phyloP scores from a whole-genome alignment of 2,888 invertebrate genomes.

The Adineta ricciae region DNA sequence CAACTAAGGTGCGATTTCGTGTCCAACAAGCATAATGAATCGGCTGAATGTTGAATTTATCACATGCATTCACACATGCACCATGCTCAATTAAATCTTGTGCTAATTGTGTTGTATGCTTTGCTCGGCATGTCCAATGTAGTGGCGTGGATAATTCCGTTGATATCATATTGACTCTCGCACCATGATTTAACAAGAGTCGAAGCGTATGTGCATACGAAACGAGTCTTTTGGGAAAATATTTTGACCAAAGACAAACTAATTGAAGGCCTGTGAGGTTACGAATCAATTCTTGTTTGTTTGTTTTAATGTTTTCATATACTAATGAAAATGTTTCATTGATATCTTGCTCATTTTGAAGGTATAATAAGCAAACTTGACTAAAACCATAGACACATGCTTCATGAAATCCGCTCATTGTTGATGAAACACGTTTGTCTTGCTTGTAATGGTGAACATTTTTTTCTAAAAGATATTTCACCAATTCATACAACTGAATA shows the following conservation, averaged over 20 bases:
- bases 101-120: slow-evolving; percentile 16
- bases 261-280: background rate
- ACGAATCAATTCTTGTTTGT: background rate
- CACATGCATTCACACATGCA: background rate
- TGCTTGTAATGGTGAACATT: background rate
- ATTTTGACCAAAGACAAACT: slow-evolving; percentile 16
- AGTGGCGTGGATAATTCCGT: background rate
- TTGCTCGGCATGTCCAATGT: slow-evolving; percentile 8
- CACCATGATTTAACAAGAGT: background rate
- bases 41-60: background rate
- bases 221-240: background rate
- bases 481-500: background rate
- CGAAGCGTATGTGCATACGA: background rate
- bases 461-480: slow-evolving; percentile 8
- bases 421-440: background rate
- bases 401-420: background rate
- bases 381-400: background rate
- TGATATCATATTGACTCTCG: slow-evolving; percentile 8
- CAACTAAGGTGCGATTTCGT: background rate
- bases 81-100: slow-evolving; percentile 8
- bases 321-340: slow-evolving; percentile 8
- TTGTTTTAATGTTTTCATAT: slow-evolving; percentile 4
- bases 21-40: slow-evolving; percentile 21
- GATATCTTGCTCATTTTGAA: slow-evolving; percentile 7
- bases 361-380: background rate